Base-by-base conservation (phyloP, 2,113 vertebrate genomes). In the Leucopsar rothschildi region DNA sequence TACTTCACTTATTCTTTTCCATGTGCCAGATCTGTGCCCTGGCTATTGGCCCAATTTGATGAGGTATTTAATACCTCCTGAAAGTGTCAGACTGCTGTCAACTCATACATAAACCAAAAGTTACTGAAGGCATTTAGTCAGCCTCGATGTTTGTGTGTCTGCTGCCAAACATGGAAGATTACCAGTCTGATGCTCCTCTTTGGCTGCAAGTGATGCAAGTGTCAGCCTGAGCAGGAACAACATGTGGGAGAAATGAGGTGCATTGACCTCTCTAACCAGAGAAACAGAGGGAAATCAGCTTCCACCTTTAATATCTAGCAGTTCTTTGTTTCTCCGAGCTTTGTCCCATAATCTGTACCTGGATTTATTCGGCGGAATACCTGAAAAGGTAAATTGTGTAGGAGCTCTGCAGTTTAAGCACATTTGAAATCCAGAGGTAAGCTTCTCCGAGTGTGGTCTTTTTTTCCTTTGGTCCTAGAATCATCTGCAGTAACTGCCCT, bases 21-120 rank as follows among this genome's bases (percentile, higher is more conserved):
- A 23, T 2, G 15, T 93, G 91, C 93, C 88, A 95, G 65, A 83
- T 91, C 77, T 78, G 70, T 93, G 82, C 73, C 78, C 76, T 92
- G 79, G 83, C 66, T 91, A 65, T 90, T 71, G 60, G 71, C 83
- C 88, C 33, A 50, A n/a, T 73, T 65, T 33, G 70, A 2, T 63
- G 83, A 90, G 63, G 45, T 86, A 82, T 93, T 82, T 93, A 75
- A 63, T 93, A 59, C 31, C 1, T 9, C 63, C 82, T 68, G 70
- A 63, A 91, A 72, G 87, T 35, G 42, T 90, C 50, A 65, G 33
- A 35, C 71, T 53, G 28, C 68, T 20, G 4, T 53, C 73, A 92
- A 37, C 29, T 92, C 45, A 9, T 31, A 39, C 1, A 9, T 55
- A 86, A 92, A 44, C 53, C 65, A 72, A 63, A 89, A 68, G 77